phyloP scores from a whole-genome alignment of 2,888 invertebrate genomes.

The Diadegma fenestrale region DNA sequence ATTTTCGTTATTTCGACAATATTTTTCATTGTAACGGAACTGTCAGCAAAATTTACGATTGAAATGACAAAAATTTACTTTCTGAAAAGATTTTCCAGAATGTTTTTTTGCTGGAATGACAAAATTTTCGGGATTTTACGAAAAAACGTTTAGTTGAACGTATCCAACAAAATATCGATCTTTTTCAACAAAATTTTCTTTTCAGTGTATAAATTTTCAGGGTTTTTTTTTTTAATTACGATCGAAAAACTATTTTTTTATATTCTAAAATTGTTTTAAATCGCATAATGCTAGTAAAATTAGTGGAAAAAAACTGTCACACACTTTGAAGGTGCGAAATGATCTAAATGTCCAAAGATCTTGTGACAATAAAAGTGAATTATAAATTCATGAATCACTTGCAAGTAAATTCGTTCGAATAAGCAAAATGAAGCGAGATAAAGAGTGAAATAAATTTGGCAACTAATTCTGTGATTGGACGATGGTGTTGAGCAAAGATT shows the following conservation, averaged over 20 bases:
- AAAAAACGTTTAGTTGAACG: too few species aligned
- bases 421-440: background rate
- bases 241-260: background rate
- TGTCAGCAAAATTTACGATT: too few species aligned
- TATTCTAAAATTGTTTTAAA: background rate
- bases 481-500: constrained; percentile 12
- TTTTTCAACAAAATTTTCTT: too few species aligned
- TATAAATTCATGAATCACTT: background rate
- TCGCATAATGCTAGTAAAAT: background rate
- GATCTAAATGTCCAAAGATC: background rate
- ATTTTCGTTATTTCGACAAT: too few species aligned
- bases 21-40: too few species aligned
- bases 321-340: background rate
- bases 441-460: background rate
- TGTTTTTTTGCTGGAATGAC: too few species aligned
- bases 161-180: too few species aligned
- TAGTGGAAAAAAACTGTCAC: background rate
- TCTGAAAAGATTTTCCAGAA: too few species aligned
- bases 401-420: background rate
- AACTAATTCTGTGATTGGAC: background rate
- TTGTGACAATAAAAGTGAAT: background rate
- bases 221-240: background rate
- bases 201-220: background rate
- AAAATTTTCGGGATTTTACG: too few species aligned
- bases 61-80: too few species aligned